Base-by-base conservation (phyloP, 35 echinoderm and acorn worm genomes). In the Amphiura filiformis region DNA sequence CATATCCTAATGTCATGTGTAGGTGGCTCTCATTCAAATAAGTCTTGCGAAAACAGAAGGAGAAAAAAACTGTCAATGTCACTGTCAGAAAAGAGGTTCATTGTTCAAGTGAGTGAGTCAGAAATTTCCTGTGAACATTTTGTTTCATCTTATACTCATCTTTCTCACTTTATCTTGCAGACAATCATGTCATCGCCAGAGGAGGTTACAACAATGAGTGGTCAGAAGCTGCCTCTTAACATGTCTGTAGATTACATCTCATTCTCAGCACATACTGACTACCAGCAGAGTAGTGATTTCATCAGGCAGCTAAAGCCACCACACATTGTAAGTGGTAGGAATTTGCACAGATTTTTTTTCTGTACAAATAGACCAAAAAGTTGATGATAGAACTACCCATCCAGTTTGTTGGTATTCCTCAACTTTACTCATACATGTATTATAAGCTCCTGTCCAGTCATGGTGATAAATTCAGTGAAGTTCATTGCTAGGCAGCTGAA, bases 191-290 rank as follows among this genome's bases (percentile, higher is more conserved):
- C 92, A 42, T 94, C 92, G 0, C 96, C 96, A 79, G 96, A 98
- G 39, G 96, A 98, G 56, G 79, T 98, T 31, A 77, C 61, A 14
- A 92, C 96, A 4, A 94, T 98, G 89, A 89, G 83, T 39, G 96
- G 96, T 39, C 96, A 92, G 87, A 98, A 98, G 78, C 57, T 98
- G 1, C 92, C 96, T 0, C 80, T 98, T 34, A 98, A 98, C 80
- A 98, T 98, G 96, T 87, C 92, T 0, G 96, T 98, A 0, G 96
- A 98, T 32, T 98, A 98, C 89, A 98, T 98, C 82, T 94, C 92
- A 13, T 98, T 98, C 92, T 98, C 96, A 0, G 96, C 96, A 87
- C 96, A 98, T 42, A 88, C 96, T 26, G 96, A 98, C 70, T 98
- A 98, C 65, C 84, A 98, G 34, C 96, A 98, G 83, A 94, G 89